Base-by-base conservation (phyloP, 2,888 invertebrate genomes). In the Rhaphigaster nebulosa region DNA sequence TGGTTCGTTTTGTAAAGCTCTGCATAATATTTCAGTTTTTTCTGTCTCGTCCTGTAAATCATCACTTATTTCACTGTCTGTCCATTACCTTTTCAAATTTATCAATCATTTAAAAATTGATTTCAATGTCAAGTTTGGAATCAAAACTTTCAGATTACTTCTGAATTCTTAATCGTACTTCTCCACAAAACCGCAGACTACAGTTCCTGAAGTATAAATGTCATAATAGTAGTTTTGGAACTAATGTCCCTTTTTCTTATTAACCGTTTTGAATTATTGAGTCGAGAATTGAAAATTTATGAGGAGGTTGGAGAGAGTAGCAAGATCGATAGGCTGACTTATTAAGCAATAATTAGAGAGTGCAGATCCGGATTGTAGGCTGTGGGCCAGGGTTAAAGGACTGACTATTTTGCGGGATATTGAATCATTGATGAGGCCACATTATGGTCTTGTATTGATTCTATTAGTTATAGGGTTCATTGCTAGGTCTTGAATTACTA, bases 201-300 rank as follows among this genome's bases (percentile, higher is more conserved):
- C 4, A 20, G 18, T 3, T 34, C 18, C 70, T 70, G 29, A 15
- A 70, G 34, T 34, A 70, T 70, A 18, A 34, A 70, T 70, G 70
- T 70, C 70, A 70, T 70, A 70, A 70, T 70, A 18, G 34, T 70
- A 70, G 70, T 70, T 70, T 34, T 70, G 18, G 70, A 70, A 29
- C 34, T 70, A 70, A 70, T 70, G 34, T 34, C 34, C 70, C 70
- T 34, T 34, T 70, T 70, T 20, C 70, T 70, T 70, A 70, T 70
- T 70, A 34, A 70, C 34, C 4, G 15, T 34, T 70, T 34, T 70
- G 29, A 70, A 70, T 70, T 34, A 18, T 70, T 70, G 1, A 34
- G 5, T 4, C 4, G 4, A 1, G 5, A 70, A 2, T 70, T 0
- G 23, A 70, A 70, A 34, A 70, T 70, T 70, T 70, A 70, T 2